Evolutionary conservation across 2,888 invertebrate species (phyloP).

Genomic region (Prosapia bicincta): DNA sequence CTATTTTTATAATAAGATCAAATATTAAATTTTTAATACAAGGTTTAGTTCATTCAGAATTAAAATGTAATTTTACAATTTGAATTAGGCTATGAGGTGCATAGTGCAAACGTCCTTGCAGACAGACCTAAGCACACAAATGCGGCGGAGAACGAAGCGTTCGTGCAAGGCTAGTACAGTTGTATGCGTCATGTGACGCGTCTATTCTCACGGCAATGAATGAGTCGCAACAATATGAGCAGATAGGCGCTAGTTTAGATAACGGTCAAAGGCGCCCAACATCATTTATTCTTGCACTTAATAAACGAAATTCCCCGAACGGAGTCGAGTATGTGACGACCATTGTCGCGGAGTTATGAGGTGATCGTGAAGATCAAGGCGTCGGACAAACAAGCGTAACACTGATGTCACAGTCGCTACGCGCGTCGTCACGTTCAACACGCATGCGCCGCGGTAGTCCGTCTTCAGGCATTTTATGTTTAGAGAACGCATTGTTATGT

Average conservation of each 20-base stretch:
- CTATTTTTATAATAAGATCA: no score
- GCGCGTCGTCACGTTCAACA: neutral
- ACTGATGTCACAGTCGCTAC: conserved; percentile 15
- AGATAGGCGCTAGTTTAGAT: neutral
- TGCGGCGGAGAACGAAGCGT: no score
- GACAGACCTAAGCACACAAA: no score
- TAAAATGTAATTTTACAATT: no score
- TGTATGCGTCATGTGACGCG: no score
- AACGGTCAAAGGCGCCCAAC: neutral
- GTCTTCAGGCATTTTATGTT: no score
- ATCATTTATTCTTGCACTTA: neutral
- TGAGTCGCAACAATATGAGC: neutral
- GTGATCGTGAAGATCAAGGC: conserved; percentile 16
- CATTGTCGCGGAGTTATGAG: neutral
- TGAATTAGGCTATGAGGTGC: no score
- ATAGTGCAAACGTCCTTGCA: no score
- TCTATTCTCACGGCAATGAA: neutral
- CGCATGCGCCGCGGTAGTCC: no score
- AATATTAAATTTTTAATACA: no score
- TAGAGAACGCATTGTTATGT: conserved; percentile 29
- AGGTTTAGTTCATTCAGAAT: no score
- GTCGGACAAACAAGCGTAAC: conserved; percentile 12
- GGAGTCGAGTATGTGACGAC: neutral
- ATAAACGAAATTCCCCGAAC: neutral
- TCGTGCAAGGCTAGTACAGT: no score